Percentiles rank a stretch among this genome's conserved stretches.
phyloP scores from a whole-genome alignment of 2,888 invertebrate genomes.

The Ectemnius lituratus region DNA sequence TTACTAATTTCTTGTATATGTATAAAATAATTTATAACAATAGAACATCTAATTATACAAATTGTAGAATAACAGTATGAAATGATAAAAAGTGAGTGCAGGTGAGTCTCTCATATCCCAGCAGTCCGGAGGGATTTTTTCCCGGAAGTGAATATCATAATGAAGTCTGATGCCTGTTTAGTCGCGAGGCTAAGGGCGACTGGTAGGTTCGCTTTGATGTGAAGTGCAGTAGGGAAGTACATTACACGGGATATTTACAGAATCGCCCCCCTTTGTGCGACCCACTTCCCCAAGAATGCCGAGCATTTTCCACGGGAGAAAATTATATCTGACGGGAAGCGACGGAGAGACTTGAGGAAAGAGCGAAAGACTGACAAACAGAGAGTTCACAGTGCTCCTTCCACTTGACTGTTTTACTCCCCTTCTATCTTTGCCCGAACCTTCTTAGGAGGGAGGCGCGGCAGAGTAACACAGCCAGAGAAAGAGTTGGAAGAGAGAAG shows the following conservation, averaged over 20 bases:
- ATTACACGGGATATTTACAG: constrained; percentile 11
- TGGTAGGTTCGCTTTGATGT: constrained; percentile 6
- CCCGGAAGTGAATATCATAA: constrained; percentile 1
- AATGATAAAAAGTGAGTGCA: too few relatives aligned
- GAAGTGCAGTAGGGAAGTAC: neutral
- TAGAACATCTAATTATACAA: too few relatives aligned
- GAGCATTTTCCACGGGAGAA: neutral
- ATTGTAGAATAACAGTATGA: too few relatives aligned
- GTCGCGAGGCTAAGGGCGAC: neutral
- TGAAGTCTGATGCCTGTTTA: neutral
- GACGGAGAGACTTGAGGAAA: too few relatives aligned
- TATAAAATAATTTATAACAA: too few relatives aligned
- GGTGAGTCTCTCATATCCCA: too few relatives aligned
- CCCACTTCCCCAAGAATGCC: neutral
- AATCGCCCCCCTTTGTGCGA: constrained; percentile 2
- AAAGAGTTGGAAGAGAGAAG: neutral
- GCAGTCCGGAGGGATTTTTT: neutral
- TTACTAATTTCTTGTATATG: too few relatives aligned
- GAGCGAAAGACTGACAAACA: too few relatives aligned
- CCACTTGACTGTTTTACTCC: neutral
- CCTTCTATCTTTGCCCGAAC: neutral
- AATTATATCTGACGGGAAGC: neutral
- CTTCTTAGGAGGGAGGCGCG: neutral
- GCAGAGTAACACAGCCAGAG: neutral
- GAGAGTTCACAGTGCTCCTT: neutral